Conservation (phyloP, 2,113 vertebrate species). For the Australoheros scitulus region DNA sequence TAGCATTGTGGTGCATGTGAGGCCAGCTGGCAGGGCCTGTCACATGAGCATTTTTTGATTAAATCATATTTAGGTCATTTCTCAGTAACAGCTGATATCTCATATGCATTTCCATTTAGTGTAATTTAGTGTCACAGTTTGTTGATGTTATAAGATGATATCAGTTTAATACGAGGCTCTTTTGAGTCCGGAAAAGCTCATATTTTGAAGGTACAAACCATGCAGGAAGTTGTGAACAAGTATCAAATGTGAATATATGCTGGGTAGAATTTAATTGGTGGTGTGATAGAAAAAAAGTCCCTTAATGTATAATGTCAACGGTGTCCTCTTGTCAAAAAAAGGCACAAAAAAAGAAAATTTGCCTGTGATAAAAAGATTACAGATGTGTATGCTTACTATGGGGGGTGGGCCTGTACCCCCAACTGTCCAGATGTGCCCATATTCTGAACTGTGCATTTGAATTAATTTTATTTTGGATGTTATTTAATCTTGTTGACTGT, state of each 20-base stretch:
- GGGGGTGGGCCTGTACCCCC: not conserved
- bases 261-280: not conserved
- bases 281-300: not conserved
- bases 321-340: not conserved
- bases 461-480: not conserved
- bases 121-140: not conserved
- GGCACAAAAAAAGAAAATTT: not conserved
- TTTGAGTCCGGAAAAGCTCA: not conserved
- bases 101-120: not conserved
- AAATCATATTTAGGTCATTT: not conserved
- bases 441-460: not conserved
- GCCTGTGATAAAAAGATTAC: not conserved
- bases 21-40: constrained; percentile 7
- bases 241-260: not conserved
- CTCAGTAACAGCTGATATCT: constrained; percentile 13
- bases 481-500: not conserved
- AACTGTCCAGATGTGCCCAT: not conserved
- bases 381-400: not conserved
- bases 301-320: too few species aligned
- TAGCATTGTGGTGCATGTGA: not conserved
- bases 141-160: not conserved
- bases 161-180: rapidly evolving
- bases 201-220: not conserved
- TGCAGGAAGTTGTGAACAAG: not conserved
- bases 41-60: not conserved